Base-by-base conservation (phyloP, 2,797 vertebrate genomes). In the Peromyscus aztecus region DNA sequence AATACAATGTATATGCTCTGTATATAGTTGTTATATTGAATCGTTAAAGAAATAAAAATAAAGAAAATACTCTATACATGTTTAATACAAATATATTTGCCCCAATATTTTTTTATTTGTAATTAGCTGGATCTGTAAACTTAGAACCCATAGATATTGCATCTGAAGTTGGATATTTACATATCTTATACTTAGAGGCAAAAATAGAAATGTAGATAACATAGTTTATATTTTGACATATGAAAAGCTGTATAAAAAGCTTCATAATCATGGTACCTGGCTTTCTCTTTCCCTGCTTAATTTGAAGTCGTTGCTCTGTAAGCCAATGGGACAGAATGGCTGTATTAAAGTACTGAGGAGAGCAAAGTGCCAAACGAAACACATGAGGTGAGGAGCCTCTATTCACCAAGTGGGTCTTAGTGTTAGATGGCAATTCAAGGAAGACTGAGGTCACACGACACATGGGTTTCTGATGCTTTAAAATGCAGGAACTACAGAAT, bases 141-240 rank as follows among this genome's bases (percentile, higher is more conserved):
- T 24, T 24, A 67, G 87, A 59, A 69, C 31, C 13, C 23, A 49
- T 29, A 34, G 80, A 46, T 40, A 43, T 52, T 43, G 6, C 29
- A 34, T 21, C 29, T 19, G 21, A 73, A 31, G 76, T 14, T 43
- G 8, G 37, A 52, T 85, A 52, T 93, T 91, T 69, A 89, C 81
- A 89, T 90, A 57, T 1, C 65, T 85, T 84, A 59, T 76, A 46
- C 75, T 65, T 76, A 84, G 52, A 94, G 67, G 67, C 85, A 88
- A 78, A 90, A 73, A 71, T 83, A 90, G 27, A 93, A 94, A 77
- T 82, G 13, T 59, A 17, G 37, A 29, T 84, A 61, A 23, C 4
- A 12, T 61, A 37, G 43, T 23, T 93, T 91, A 57, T 57, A 71
- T 90, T 94, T 90, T 73, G 52, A 88, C 11, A 13, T 23, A 46